phyloP scores from a whole-genome alignment of 2,888 invertebrate species.

The Urechis unicinctus region DNA sequence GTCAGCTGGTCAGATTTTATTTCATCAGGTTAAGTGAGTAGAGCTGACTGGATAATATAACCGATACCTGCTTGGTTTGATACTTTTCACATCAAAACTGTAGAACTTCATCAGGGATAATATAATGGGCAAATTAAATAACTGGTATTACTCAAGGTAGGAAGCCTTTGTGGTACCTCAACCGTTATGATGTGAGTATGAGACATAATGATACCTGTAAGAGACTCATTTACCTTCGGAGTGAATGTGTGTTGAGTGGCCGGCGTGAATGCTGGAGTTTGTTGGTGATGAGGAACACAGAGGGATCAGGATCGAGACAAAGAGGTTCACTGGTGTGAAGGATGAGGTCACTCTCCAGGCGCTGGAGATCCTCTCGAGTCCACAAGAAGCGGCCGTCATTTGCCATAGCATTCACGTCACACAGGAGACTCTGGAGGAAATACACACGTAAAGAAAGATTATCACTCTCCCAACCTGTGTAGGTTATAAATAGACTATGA shows the following conservation, averaged over 20 bases:
- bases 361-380: slow-evolving; percentile 69
- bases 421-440: slow-evolving; percentile 58
- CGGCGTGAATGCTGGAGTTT: slow-evolving; percentile 56
- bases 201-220: not conserved
- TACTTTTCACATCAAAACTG: too few relatives aligned
- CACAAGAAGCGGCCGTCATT: slow-evolving; percentile 55
- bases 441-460: not conserved
- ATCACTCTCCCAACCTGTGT: not conserved
- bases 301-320: slow-evolving; percentile 81
- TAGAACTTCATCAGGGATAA: too few relatives aligned
- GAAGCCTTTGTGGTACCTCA: too few relatives aligned
- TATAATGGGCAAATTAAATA: too few relatives aligned
- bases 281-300: slow-evolving; percentile 70
- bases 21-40: too few relatives aligned
- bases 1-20: too few relatives aligned
- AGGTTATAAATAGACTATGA: not conserved
- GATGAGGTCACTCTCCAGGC: slow-evolving; percentile 77
- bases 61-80: too few relatives aligned
- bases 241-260: slow-evolving; percentile 25
- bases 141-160: too few relatives aligned
- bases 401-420: slow-evolving; percentile 60
- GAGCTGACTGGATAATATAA: too few relatives aligned
- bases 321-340: slow-evolving; percentile 79
- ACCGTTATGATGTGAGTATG: too few relatives aligned
- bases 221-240: slow-evolving; percentile 31